Evolutionary conservation across 2,113 vertebrate species (phyloP).

Genomic region (Lasiurus borealis): DNA sequence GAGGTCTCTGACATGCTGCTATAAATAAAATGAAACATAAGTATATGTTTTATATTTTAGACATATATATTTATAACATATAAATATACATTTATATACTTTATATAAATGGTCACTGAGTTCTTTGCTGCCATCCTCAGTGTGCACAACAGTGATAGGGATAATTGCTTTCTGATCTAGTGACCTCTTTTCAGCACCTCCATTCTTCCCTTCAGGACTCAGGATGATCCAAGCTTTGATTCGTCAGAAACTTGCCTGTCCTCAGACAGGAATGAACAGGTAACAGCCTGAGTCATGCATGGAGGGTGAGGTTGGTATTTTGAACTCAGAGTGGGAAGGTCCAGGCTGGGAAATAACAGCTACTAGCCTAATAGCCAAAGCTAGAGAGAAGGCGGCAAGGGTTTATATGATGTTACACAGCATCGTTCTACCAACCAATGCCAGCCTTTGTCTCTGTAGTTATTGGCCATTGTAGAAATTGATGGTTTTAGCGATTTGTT

Average conservation of each 20-base stretch:
- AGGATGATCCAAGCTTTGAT: background rate
- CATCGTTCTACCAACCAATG: background rate
- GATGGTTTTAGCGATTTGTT: slow-evolving; percentile 61
- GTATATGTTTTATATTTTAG: background rate
- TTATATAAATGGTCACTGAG: background rate
- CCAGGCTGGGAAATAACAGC: background rate
- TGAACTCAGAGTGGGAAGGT: background rate
- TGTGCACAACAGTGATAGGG: background rate
- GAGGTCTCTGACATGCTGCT: background rate
- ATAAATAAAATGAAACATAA: slow-evolving; percentile 31
- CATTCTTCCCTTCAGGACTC: slow-evolving; percentile 71
- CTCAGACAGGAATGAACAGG: slow-evolving; percentile 70
- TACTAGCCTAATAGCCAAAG: background rate
- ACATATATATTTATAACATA: background rate
- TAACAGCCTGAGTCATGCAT: slow-evolving; percentile 45
- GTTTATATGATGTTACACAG: background rate
- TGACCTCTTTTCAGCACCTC: background rate
- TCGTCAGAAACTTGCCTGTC: slow-evolving; percentile 58
- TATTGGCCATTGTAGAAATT: slow-evolving; percentile 55
- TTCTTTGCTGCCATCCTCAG: background rate
- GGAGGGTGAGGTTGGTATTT: background rate
- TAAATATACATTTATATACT: background rate
- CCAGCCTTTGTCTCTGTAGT: slow-evolving; percentile 46
- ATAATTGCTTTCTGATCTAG: background rate
- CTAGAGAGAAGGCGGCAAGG: background rate